phyloP scores from a whole-genome alignment of 92 coral and sea anemone genomes.

The Phymanthus crucifer region DNA sequence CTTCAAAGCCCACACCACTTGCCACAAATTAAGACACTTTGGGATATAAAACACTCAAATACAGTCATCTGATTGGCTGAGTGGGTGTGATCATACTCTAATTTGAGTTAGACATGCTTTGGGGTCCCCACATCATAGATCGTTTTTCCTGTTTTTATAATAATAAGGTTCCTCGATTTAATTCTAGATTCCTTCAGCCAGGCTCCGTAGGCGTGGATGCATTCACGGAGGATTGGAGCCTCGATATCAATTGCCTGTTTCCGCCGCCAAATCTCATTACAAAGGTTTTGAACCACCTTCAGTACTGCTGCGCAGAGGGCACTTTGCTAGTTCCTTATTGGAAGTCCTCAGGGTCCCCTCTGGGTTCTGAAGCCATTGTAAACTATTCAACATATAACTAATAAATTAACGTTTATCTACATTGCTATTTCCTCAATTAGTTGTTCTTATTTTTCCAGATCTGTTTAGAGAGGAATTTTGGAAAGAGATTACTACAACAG shows the following conservation, averaged over 20 bases:
- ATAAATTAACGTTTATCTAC: too few relatives aligned
- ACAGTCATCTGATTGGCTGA: too few relatives aligned
- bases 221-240: constrained; percentile 33
- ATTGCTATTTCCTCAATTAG: neutral
- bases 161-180: constrained; percentile 12
- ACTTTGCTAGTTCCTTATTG: constrained; percentile 31
- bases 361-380: too few relatives aligned
- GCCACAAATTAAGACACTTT: too few relatives aligned
- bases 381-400: too few relatives aligned
- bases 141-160: constrained; percentile 31
- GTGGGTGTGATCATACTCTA: constrained; percentile 6
- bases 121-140: constrained; percentile 43
- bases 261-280: constrained; percentile 29
- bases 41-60: too few relatives aligned
- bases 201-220: constrained; percentile 18
- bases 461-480: neutral
- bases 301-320: constrained; percentile 39
- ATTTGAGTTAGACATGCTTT: constrained; percentile 22
- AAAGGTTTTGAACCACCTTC: constrained; percentile 18
- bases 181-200: constrained; percentile 22
- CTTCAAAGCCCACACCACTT: too few relatives aligned
- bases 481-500: neutral
- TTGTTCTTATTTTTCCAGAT: neutral
- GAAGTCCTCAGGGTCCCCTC: neutral
- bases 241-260: constrained; percentile 42